phyloP scores from a whole-genome alignment of 2,797 vertebrate genomes.

The Hafferia zeledoni region DNA sequence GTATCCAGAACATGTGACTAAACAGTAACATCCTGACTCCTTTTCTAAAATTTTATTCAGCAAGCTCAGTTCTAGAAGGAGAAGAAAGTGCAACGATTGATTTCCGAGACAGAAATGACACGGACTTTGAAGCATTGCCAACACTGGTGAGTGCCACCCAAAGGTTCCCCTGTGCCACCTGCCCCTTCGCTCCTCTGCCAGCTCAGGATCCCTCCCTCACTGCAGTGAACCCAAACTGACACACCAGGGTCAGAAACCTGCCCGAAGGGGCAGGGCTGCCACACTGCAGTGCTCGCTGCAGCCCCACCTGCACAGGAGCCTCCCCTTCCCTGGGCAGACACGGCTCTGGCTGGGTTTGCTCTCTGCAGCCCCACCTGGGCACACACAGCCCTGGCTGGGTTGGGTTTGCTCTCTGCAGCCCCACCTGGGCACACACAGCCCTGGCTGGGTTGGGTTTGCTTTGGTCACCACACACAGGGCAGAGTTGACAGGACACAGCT shows the following conservation, averaged over 20 bases:
- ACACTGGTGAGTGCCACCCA: constrained; percentile 46
- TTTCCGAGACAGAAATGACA: constrained; percentile 38
- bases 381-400: background rate
- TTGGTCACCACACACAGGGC: background rate
- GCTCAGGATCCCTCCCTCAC: background rate
- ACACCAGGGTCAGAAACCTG: background rate
- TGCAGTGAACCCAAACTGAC: background rate
- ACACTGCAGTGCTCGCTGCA: background rate
- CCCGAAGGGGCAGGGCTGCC: background rate
- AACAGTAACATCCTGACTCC: background rate
- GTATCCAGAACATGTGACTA: background rate
- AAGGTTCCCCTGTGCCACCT: background rate
- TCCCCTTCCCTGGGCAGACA: too few species aligned
- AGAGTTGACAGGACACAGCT: background rate
- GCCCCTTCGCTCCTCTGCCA: background rate
- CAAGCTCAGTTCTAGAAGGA: constrained; percentile 39
- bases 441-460: too few species aligned
- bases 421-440: too few species aligned
- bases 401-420: background rate
- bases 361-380: too few species aligned
- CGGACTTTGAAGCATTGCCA: constrained; percentile 31
- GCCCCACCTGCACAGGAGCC: too few species aligned
- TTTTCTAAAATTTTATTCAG: constrained; percentile 49
- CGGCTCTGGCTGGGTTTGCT: too few species aligned
- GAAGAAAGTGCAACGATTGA: constrained; percentile 50